Evolutionary conservation across 2,113 vertebrate genomes (phyloP).

Genomic region (Callipepla californica): DNA sequence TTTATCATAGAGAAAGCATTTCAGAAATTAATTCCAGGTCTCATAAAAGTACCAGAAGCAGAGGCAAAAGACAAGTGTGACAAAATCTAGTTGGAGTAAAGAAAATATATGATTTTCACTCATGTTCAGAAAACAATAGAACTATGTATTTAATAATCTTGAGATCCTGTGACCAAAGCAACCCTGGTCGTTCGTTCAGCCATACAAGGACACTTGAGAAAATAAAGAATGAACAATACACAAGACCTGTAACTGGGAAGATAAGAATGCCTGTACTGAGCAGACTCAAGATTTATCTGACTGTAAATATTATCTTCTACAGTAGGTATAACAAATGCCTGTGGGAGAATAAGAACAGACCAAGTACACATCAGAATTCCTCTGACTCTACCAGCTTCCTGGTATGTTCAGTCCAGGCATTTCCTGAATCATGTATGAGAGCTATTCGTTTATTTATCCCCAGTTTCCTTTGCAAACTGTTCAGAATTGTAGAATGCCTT

Average conservation of each 20-base stretch:
- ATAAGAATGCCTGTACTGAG: neutral
- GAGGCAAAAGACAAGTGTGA: neutral
- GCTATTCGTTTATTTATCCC: neutral
- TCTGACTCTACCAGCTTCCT: neutral
- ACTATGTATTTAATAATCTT: neutral
- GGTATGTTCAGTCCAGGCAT: neutral
- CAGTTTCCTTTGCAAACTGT: neutral
- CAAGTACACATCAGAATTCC: neutral
- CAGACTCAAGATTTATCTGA: neutral
- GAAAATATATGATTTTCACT: neutral
- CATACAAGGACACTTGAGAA: neutral
- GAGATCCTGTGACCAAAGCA: neutral
- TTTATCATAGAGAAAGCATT: neutral
- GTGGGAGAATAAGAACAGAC: neutral
- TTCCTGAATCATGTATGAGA: neutral
- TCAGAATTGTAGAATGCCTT: neutral
- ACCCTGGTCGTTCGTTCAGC: neutral
- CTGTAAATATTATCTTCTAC: neutral
- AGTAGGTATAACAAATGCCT: neutral
- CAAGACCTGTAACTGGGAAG: neutral
- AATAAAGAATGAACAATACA: neutral
- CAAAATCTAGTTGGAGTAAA: neutral
- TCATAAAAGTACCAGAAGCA: neutral
- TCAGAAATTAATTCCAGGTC: neutral
- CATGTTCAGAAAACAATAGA: neutral